phyloP scores from a whole-genome alignment of 2,888 invertebrate genomes.

The Spodoptera exigua region DNA sequence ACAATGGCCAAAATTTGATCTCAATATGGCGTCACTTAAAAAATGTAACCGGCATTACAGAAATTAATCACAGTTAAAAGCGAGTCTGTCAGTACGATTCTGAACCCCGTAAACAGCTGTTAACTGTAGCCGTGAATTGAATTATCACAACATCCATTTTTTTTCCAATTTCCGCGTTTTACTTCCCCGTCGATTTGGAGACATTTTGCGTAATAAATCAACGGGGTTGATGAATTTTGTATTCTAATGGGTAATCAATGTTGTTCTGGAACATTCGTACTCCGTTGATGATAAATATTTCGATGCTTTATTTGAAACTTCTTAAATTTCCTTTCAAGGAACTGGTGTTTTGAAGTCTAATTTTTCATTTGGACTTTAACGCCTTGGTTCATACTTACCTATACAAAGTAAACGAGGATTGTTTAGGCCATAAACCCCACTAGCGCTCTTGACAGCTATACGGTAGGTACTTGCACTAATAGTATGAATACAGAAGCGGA shows the following conservation, averaged over 20 bases:
- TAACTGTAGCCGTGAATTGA: slow-evolving; percentile 63
- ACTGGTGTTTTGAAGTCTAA: no score
- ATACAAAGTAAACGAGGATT: no score
- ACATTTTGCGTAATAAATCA: slow-evolving; percentile 48
- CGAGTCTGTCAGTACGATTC: slow-evolving; percentile 44
- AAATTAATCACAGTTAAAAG: slow-evolving; percentile 55
- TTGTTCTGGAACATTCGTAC: slow-evolving; percentile 3
- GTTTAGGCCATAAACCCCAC: no score
- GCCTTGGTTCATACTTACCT: no score
- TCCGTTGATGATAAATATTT: background rate
- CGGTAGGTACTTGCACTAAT: no score
- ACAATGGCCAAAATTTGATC: slow-evolving; percentile 42
- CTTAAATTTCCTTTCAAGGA: background rate
- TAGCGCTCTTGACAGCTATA: no score
- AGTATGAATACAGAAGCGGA: no score
- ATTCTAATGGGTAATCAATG: slow-evolving; percentile 28
- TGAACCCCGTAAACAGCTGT: slow-evolving; percentile 63
- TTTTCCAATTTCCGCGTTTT: slow-evolving; percentile 69
- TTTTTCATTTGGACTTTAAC: no score
- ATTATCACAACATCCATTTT: slow-evolving; percentile 63
- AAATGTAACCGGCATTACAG: slow-evolving; percentile 40
- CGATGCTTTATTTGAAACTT: background rate
- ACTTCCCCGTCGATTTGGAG: slow-evolving; percentile 29
- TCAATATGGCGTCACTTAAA: slow-evolving; percentile 49
- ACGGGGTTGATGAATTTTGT: slow-evolving; percentile 30